Conservation (phyloP, 2,888 invertebrate genomes). For the Rhagonycha fulva region DNA sequence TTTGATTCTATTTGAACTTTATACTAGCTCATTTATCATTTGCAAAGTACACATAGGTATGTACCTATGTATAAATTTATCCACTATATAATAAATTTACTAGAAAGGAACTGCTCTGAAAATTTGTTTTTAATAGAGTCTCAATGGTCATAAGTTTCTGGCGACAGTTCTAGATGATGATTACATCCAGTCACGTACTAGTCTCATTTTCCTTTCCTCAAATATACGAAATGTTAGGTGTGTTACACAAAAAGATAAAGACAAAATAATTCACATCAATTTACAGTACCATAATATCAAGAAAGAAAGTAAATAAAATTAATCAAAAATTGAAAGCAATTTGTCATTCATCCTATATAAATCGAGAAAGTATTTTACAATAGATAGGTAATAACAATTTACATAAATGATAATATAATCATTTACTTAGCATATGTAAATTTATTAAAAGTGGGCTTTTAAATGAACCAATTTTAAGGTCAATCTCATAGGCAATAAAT, state of each 20-base stretch:
- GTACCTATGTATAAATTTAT: neutral
- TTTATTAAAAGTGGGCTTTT: neutral
- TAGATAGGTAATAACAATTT: neutral
- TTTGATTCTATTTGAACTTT: neutral
- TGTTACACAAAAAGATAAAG: neutral
- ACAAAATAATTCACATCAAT: neutral
- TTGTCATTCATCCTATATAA: neutral
- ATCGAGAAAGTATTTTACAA: neutral
- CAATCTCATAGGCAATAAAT: neutral
- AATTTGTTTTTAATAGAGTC: neutral
- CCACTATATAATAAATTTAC: neutral
- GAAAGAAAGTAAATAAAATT: neutral
- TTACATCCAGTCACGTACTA: neutral
- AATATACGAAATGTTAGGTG: neutral
- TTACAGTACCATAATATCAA: neutral
- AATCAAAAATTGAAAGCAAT: neutral
- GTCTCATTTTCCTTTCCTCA: neutral
- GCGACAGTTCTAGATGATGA: neutral
- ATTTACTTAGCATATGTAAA: neutral
- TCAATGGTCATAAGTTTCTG: neutral
- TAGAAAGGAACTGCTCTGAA: neutral
- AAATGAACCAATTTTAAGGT: neutral
- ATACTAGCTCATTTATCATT: neutral
- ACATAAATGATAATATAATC: neutral
- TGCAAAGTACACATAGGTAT: neutral